phyloP scores from a whole-genome alignment of 2,888 invertebrate genomes.

The Ichneumoninae sp. region DNA sequence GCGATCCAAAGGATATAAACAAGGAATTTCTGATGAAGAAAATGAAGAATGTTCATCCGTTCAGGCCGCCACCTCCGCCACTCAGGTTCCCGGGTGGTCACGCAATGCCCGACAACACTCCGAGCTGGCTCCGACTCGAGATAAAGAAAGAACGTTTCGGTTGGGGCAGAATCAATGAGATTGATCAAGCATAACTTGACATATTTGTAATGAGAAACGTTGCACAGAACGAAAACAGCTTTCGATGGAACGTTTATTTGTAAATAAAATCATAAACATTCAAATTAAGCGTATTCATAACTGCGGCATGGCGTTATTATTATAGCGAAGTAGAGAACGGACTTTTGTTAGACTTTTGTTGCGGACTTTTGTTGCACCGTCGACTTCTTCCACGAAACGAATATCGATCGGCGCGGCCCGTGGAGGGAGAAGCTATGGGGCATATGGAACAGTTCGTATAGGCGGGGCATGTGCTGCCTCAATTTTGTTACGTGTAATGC shows the following conservation, averaged over 20 bases:
- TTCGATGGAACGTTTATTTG: slow-evolving; percentile 25
- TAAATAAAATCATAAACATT: slow-evolving; percentile 23
- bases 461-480: no score
- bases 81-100: slow-evolving; percentile 91
- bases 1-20: slow-evolving; percentile 95
- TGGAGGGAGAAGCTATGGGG: no score
- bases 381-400: no score
- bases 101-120: slow-evolving; percentile 85
- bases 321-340: background rate
- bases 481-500: no score
- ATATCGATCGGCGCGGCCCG: no score
- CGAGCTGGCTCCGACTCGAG: slow-evolving; percentile 92
- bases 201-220: slow-evolving; percentile 53
- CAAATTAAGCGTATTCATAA: background rate
- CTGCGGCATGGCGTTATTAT: background rate
- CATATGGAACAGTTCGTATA: no score
- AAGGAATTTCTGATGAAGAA: slow-evolving; percentile 94
- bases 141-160: slow-evolving; percentile 89
- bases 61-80: slow-evolving; percentile 88
- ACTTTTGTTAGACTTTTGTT: background rate
- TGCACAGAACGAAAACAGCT: slow-evolving; percentile 48
- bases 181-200: slow-evolving; percentile 60
- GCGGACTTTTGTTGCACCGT: no score
- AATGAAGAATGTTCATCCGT: slow-evolving; percentile 92
- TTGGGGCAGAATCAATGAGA: slow-evolving; percentile 92